A percentile compares a stretch with the other conserved stretches of the same genome.
phyloP scores from a whole-genome alignment of 2,888 invertebrate species.

The Hipparchia sbordonii region DNA sequence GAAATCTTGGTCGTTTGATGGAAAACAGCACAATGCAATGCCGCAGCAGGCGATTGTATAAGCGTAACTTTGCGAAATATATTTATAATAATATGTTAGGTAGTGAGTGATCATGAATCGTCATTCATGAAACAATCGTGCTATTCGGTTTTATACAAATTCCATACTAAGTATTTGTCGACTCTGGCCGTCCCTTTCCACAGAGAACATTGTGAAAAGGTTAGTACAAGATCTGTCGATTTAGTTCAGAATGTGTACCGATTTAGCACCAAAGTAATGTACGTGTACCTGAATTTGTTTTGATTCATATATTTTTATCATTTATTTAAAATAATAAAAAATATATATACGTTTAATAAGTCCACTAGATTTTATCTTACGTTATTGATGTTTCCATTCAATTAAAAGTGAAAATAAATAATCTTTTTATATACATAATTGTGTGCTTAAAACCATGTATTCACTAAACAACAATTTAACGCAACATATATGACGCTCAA shows the following conservation, averaged over 20 bases:
- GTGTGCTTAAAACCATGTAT: too few species aligned
- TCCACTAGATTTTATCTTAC: conserved; percentile 14
- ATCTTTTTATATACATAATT: too few species aligned
- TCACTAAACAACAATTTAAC: too few species aligned
- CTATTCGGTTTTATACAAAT: background rate
- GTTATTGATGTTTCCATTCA: conserved; percentile 1
- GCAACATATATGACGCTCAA: too few species aligned
- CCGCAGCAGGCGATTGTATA: background rate
- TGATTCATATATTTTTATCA: conserved; percentile 1
- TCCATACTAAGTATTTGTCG: background rate
- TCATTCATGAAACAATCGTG: background rate
- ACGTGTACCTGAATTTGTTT: conserved; percentile 22
- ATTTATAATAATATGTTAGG: conserved; percentile 16
- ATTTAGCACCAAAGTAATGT: background rate
- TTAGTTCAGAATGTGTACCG: background rate
- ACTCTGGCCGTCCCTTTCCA: background rate
- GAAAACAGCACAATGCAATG: background rate
- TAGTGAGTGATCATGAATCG: background rate
- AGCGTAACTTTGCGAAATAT: conserved; percentile 14
- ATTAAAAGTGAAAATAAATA: background rate
- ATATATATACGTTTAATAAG: background rate
- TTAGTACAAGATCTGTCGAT: background rate
- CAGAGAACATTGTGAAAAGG: background rate
- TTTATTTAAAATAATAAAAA: too few species aligned
- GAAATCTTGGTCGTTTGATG: background rate